A percentile compares a stretch with the other conserved stretches of the same genome.
phyloP scores from a whole-genome alignment of 2,888 invertebrate species.

The Aphodius granarius region DNA sequence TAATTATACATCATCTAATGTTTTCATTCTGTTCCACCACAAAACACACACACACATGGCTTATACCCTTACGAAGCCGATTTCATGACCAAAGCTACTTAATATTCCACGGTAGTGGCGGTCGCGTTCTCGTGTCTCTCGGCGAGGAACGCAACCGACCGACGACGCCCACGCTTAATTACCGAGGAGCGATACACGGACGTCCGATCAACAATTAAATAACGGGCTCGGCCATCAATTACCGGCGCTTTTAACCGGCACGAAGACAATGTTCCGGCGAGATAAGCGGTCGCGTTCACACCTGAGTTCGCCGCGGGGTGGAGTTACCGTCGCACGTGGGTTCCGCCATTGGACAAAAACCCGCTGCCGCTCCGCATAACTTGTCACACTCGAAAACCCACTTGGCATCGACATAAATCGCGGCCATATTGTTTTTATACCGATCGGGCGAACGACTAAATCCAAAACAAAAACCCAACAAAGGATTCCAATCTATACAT shows the following conservation, averaged over 20 bases:
- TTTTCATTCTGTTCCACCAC: no score
- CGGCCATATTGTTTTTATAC: constrained; percentile 32
- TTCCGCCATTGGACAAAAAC: constrained; percentile 29
- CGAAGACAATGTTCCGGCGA: background rate
- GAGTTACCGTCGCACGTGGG: constrained; percentile 28
- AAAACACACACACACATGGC: background rate
- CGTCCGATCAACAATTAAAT: background rate
- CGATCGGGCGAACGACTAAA: background rate
- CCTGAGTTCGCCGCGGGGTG: constrained; percentile 36
- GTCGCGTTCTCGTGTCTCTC: background rate
- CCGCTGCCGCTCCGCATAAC: constrained; percentile 27
- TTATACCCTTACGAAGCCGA: background rate
- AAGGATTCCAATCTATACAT: background rate
- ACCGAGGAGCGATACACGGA: background rate
- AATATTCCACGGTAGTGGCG: background rate
- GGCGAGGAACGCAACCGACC: background rate
- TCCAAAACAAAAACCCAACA: constrained; percentile 6
- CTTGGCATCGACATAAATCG: constrained; percentile 31
- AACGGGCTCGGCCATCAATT: background rate
- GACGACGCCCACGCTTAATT: background rate
- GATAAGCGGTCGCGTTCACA: constrained; percentile 30
- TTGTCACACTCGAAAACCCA: constrained; percentile 25
- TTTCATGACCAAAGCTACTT: background rate
- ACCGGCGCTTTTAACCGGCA: background rate
- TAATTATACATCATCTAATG: no score